These are phyloP conservation scores for Allochrocebus solatus DNA, from an alignment of 2,797 vertebrate species.

Conservation along the genomic window DNA sequence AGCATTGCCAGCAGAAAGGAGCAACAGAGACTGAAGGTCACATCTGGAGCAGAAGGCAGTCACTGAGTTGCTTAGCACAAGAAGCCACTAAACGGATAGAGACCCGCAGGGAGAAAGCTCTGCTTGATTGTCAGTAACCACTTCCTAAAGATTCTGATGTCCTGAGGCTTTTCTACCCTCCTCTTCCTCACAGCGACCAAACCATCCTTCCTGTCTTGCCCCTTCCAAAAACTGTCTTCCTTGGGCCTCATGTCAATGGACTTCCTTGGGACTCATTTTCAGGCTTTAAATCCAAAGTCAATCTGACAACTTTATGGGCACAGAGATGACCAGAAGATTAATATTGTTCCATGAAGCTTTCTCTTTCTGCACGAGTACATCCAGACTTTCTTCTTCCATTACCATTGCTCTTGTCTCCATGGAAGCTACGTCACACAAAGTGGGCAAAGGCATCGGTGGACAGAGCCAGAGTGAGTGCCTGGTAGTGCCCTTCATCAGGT, in stretches of 20 bases:
- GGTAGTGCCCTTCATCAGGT: neutral
- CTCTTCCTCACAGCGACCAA: neutral
- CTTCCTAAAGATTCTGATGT: neutral
- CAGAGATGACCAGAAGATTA: neutral
- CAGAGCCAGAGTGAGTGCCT: neutral
- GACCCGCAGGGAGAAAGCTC: neutral
- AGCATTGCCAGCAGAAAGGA: neutral
- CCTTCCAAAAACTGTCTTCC: neutral
- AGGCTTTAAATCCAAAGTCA: neutral
- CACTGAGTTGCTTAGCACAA: neutral
- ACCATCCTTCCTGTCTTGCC: neutral
- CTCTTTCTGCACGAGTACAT: neutral
- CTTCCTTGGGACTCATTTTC: neutral
- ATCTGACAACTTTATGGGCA: neutral
- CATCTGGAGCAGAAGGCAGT: neutral
- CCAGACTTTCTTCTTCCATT: neutral
- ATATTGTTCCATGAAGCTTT: neutral
- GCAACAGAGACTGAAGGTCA: neutral
- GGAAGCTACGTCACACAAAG: neutral
- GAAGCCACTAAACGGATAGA: neutral
- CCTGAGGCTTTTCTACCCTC: neutral
- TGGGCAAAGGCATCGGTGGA: accelerated
- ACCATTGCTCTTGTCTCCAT: accelerated
- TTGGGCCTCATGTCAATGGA: neutral
- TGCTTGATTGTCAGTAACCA: neutral